These are phyloP conservation scores for Salvelinus alpinus DNA, from an alignment of 2,113 vertebrate species.

Conservation along the genomic window DNA sequence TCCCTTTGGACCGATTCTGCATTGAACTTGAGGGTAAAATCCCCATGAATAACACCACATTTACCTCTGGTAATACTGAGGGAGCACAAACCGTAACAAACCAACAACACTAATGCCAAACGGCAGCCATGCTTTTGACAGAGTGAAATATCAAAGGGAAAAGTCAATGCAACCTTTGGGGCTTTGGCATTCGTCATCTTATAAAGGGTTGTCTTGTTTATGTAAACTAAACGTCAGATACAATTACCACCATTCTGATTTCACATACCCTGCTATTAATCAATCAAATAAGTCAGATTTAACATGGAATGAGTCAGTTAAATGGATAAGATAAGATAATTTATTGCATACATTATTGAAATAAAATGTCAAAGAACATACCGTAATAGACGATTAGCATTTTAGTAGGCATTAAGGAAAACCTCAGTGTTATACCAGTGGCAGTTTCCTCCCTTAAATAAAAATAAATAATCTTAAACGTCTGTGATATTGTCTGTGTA, in stretches of 20 bases:
- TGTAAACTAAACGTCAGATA: not conserved
- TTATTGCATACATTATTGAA: not conserved
- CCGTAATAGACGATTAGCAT: not conserved
- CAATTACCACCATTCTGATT: not conserved
- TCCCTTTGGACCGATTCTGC: not conserved
- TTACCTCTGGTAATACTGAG: not conserved
- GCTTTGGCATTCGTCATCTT: constrained; percentile 7
- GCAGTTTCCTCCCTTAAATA: not conserved
- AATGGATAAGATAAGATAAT: not conserved
- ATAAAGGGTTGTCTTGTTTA: not conserved
- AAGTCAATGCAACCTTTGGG: constrained; percentile 1
- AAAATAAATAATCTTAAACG: not conserved
- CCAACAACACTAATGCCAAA: not conserved
- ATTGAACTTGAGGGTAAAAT: not conserved
- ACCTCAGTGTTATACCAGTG: not conserved
- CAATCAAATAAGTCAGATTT: not conserved
- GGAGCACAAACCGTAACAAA: not conserved
- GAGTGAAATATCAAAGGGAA: constrained; percentile 17
- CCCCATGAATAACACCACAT: not conserved
- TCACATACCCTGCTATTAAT: not conserved
- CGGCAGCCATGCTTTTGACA: not conserved
- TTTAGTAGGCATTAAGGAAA: too few relatives aligned
- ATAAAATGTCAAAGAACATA: not conserved
- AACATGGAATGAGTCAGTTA: not conserved
- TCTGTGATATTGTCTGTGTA: not conserved